phyloP scores from a whole-genome alignment of 2,888 invertebrate species.

The Chesias legatella region DNA sequence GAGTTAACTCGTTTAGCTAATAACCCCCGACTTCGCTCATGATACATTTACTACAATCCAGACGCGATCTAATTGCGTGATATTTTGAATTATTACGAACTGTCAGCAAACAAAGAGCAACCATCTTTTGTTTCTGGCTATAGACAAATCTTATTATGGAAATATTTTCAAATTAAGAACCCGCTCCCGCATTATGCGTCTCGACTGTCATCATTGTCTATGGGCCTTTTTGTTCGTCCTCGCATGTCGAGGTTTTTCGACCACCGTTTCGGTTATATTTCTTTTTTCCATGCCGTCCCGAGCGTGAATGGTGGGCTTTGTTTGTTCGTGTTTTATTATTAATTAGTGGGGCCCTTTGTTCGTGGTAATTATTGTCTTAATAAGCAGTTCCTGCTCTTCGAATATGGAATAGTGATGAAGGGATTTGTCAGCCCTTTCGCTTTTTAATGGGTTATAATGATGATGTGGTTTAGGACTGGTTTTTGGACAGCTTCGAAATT shows the following conservation, averaged over 20 bases:
- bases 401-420: slow-evolving; percentile 61
- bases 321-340: slow-evolving; percentile 80
- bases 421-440: slow-evolving; percentile 63
- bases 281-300: slow-evolving; percentile 70
- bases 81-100: slow-evolving; percentile 69
- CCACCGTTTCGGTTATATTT: slow-evolving; percentile 77
- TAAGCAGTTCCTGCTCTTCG: slow-evolving; percentile 77
- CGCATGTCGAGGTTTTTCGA: slow-evolving; percentile 79
- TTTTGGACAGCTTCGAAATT: slow-evolving; percentile 22
- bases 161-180: slow-evolving; percentile 80
- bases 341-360: slow-evolving; percentile 79
- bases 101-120: slow-evolving; percentile 66
- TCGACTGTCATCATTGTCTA: slow-evolving; percentile 79
- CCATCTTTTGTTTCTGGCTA: slow-evolving; percentile 72
- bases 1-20: slow-evolving; percentile 71
- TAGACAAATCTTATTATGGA: slow-evolving; percentile 81
- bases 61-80: slow-evolving; percentile 56
- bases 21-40: slow-evolving; percentile 40
- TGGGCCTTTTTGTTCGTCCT: slow-evolving; percentile 75
- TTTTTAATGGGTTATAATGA: slow-evolving; percentile 55
- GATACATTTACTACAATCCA: slow-evolving; percentile 36
- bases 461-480: slow-evolving; percentile 42
- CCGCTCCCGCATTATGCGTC: slow-evolving; percentile 79
- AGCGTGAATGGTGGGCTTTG: slow-evolving; percentile 76
- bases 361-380: slow-evolving; percentile 80